phyloP scores from a whole-genome alignment of 1,140 invertebrate genomes.

The Penaeus vannamei region DNA sequence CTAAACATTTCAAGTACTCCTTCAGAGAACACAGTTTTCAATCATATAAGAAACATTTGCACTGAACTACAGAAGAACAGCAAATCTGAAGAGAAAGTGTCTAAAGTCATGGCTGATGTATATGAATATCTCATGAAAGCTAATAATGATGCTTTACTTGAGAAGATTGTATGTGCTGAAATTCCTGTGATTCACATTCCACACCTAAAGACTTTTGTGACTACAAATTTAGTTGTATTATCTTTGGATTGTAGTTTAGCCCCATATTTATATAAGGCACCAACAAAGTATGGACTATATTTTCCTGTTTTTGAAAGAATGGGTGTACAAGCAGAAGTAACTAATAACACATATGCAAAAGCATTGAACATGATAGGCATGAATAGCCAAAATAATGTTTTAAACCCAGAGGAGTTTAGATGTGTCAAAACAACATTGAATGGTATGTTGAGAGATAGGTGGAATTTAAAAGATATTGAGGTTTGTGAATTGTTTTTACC shows the following conservation, averaged over 20 bases:
- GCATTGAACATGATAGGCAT: no score
- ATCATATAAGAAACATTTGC: no score
- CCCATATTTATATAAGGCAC: conserved; percentile 11
- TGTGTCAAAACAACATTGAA: background rate
- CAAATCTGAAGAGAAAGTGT: no score
- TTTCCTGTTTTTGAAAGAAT: background rate
- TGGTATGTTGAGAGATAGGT: background rate
- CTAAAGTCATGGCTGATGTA: no score
- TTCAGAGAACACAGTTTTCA: no score
- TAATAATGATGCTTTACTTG: no score
- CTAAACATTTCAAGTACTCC: no score
- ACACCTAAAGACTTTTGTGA: background rate
- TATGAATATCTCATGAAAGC: no score
- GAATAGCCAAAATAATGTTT: background rate
- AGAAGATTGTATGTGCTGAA: no score
- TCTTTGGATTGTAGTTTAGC: background rate
- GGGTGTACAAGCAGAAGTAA: background rate
- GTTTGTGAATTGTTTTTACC: conserved; percentile 34
- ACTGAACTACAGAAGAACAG: no score
- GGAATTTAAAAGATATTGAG: background rate
- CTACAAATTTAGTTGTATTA: background rate
- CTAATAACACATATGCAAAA: background rate
- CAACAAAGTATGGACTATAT: background rate
- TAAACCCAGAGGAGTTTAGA: background rate
- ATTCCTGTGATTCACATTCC: background rate